phyloP scores from a whole-genome alignment of 2,113 vertebrate genomes.

The Corapipo altera region DNA sequence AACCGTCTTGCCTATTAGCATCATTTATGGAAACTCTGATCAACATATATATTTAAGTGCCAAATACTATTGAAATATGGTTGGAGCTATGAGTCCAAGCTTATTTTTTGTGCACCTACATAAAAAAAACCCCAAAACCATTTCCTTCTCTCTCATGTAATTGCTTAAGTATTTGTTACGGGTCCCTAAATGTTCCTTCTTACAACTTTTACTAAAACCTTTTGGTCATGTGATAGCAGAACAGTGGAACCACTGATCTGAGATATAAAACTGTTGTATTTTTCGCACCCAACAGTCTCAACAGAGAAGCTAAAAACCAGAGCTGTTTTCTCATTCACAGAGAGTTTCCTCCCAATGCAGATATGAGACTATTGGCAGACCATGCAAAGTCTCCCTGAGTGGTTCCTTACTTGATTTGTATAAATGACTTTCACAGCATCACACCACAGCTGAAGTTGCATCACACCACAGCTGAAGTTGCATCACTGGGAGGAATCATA shows the following conservation, averaged over 20 bases:
- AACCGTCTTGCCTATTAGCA: neutral
- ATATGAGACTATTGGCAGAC: neutral
- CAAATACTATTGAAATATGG: neutral
- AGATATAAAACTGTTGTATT: neutral
- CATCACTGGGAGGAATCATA: neutral
- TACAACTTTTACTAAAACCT: neutral
- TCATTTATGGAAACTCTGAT: neutral
- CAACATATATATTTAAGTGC: neutral
- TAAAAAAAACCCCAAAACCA: neutral
- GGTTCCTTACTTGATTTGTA: neutral
- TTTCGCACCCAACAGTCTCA: neutral
- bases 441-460: neutral
- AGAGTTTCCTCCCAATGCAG: neutral
- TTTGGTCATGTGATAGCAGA: neutral
- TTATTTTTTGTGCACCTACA: neutral
- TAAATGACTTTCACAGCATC: neutral
- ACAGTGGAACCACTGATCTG: neutral
- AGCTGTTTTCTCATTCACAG: neutral
- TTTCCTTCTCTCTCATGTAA: neutral
- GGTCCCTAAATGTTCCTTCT: neutral
- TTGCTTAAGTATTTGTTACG: neutral
- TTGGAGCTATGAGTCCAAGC: neutral
- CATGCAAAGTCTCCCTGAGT: accelerated
- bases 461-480: neutral
- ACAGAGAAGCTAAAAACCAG: neutral